Evolutionary conservation across 2,797 vertebrate species (phyloP).

Genomic region (Eulemur mongoz): DNA sequence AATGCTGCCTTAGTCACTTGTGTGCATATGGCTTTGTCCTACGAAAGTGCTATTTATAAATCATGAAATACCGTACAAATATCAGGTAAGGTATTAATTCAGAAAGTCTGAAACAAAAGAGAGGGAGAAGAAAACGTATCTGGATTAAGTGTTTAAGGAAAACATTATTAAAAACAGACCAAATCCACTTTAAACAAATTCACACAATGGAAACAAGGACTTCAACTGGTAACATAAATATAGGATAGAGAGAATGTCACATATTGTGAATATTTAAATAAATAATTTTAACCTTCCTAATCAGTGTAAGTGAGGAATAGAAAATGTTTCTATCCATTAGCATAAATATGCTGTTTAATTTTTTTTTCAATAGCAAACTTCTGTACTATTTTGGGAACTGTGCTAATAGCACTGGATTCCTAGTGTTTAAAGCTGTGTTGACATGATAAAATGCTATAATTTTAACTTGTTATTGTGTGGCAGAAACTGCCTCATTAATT

Average conservation of each 20-base stretch:
- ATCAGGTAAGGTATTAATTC: not conserved
- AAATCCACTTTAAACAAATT: constrained; percentile 41
- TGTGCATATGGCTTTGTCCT: not conserved
- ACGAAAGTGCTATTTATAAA: constrained; percentile 28
- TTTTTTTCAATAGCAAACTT: constrained; percentile 59
- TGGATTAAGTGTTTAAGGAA: constrained; percentile 33
- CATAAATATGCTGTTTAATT: constrained; percentile 29
- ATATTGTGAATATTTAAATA: constrained; percentile 1
- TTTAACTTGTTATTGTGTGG: constrained; percentile 76
- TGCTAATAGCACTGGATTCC: constrained; percentile 59
- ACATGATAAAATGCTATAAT: constrained; percentile 78
- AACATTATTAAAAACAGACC: constrained; percentile 24
- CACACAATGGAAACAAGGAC: constrained; percentile 37
- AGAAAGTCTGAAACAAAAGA: constrained; percentile 3
- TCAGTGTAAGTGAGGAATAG: not conserved
- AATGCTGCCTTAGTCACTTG: not conserved
- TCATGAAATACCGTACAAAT: not conserved
- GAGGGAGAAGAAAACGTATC: not conserved
- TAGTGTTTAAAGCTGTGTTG: constrained; percentile 72
- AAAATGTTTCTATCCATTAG: constrained; percentile 28
- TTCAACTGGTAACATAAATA: constrained; percentile 18
- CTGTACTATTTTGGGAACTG: constrained; percentile 50
- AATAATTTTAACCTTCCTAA: constrained; percentile 42
- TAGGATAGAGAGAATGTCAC: constrained; percentile 2
- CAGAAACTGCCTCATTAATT: constrained; percentile 64